Percentiles rank a stretch among this genome's conserved stretches.
Evolutionary conservation across 53 echinoderm and acorn worm species (phyloP).

Genomic region (Zoroaster sp.): DNA sequence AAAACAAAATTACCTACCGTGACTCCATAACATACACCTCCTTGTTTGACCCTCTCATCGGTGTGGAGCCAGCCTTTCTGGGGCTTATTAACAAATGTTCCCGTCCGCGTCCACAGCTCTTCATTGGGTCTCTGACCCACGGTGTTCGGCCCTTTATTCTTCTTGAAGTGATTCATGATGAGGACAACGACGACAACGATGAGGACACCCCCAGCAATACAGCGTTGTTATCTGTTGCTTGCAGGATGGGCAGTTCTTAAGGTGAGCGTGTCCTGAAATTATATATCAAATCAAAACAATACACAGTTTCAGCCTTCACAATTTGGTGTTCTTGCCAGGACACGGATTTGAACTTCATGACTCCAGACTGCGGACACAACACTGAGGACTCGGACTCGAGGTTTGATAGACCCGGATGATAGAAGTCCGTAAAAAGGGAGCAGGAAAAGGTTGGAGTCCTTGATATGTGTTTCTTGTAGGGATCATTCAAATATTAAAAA

Average conservation of each 20-base stretch:
- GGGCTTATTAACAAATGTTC: constrained; percentile 97
- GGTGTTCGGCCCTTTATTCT: constrained; percentile 91
- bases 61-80: constrained; percentile 89
- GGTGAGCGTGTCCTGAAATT: background rate
- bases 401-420: too few relatives aligned
- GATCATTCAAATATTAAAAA: too few relatives aligned
- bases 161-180: constrained; percentile 77
- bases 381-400: too few relatives aligned
- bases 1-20: constrained; percentile 59
- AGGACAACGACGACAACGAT: constrained; percentile 11
- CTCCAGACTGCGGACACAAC: too few relatives aligned
- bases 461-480: too few relatives aligned
- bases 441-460: too few relatives aligned
- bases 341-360: too few relatives aligned
- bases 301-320: too few relatives aligned
- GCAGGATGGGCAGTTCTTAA: background rate
- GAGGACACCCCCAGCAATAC: background rate
- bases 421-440: too few relatives aligned
- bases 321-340: too few relatives aligned
- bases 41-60: constrained; percentile 87
- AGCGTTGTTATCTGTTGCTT: too few relatives aligned
- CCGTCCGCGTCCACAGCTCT: constrained; percentile 94
- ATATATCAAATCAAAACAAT: too few relatives aligned
- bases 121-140: constrained; percentile 92
- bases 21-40: constrained; percentile 96